Evolutionary conservation across 2,888 invertebrate species (phyloP), one percentile per base, ranked within the genome.

Genomic region (Neoascia interrupta): DNA sequence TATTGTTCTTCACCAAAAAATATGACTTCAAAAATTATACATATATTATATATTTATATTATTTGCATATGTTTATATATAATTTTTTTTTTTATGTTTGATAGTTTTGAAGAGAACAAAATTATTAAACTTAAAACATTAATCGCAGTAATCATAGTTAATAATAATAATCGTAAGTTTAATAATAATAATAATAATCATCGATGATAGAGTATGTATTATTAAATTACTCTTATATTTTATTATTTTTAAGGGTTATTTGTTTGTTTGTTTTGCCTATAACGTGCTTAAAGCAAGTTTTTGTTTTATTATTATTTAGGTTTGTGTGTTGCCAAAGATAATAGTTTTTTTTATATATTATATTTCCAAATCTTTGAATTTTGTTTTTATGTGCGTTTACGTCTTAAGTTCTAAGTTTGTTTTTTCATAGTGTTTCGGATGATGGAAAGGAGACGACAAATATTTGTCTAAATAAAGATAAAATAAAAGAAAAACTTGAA

Each of bases 201-300:
- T 76, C 60, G 70, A 70, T 70, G 70, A 60, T 49, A 68, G 76
- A 81, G 70, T 68, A 61, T 74, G 49, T 76, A 75, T 75, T 72
- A 64, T 56, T 72, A 23, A 23, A 36, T 66, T 69, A 64, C 53
- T 56, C 56, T 70, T 70, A 58, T 4, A 16, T 13, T 37, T 13
- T 37, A 13, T 41, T 45, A 28, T 56, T 41, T 45, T 73, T 69
- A 74, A 39, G 72, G 58, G 43, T 69, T 58, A 80, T 81, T 82
- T 73, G 80, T 83, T 81, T 81, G 82, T 82, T 82, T 68, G 61
- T 68, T 68, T 76, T 76, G 54, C 64, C 45, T 70, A 60, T 53
- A 41, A 66, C 60, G 70, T 76, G 64, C 70, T 64, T 66, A 18
- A 70, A 76, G 70, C 75, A 60, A 45, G 53, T 54, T 54, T 11